Evolutionary conservation across 2,113 vertebrate genomes (phyloP).

Genomic region (Rhabdornis inornatus): DNA sequence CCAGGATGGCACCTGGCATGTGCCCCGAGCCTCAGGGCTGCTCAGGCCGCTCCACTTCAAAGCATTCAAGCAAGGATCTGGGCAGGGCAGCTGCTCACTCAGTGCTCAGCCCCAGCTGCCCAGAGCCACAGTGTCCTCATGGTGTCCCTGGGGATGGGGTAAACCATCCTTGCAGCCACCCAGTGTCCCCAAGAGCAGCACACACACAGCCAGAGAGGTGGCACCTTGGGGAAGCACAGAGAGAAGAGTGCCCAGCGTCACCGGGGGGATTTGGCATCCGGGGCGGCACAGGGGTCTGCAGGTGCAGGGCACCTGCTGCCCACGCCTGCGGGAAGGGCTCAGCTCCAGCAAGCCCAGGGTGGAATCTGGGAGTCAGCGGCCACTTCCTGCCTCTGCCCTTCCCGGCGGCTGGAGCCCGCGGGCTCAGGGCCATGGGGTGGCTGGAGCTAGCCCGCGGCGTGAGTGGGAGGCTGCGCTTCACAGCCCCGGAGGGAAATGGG

Average conservation of each 20-base stretch:
- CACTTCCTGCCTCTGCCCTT: neutral
- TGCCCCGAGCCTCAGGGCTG: rapidly evolving
- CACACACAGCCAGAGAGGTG: rapidly evolving
- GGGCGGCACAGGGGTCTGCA: neutral
- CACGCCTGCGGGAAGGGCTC: neutral
- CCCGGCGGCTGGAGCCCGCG: neutral
- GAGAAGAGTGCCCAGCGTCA: neutral
- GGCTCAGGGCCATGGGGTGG: neutral
- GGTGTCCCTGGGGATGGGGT: neutral
- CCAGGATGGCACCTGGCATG: neutral
- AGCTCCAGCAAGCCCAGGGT: neutral
- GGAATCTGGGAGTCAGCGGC: constrained; percentile 1
- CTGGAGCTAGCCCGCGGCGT: neutral
- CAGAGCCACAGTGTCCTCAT: neutral
- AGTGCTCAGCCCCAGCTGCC: neutral
- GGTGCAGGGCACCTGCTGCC: neutral
- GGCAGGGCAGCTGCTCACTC: neutral
- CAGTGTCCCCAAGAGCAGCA: neutral
- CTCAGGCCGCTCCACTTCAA: neutral
- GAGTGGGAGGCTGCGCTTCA: neutral
- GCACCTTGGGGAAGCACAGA: neutral
- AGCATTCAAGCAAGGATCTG: neutral
- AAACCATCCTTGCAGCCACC: neutral
- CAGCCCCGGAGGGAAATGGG: neutral
- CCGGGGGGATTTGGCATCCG: rapidly evolving